Percentiles rank a stretch among this genome's conserved stretches.
Conservation (phyloP, 2,888 invertebrate species). For the Ochropacha duplaris region DNA sequence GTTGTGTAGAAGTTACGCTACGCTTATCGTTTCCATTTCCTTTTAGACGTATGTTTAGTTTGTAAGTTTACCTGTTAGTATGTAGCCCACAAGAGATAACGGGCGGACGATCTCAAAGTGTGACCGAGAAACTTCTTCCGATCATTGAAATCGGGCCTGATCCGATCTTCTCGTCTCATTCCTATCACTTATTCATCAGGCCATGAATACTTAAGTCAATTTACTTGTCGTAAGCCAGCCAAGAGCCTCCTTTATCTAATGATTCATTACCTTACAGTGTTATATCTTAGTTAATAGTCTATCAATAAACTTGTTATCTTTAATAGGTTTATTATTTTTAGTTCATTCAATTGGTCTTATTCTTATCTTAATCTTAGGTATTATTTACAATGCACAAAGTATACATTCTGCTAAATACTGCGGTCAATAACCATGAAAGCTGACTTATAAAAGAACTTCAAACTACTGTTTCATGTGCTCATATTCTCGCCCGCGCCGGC, state of each 20-base stretch:
- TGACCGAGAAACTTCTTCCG: slow-evolving; percentile 53
- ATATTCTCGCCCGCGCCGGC: neutral
- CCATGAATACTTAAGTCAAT: slow-evolving; percentile 76
- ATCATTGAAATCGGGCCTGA: slow-evolving; percentile 66
- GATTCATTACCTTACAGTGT: slow-evolving; percentile 48
- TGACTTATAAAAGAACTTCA: neutral
- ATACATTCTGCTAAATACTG: neutral
- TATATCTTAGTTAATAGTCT: slow-evolving; percentile 32
- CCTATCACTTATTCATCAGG: slow-evolving; percentile 71
- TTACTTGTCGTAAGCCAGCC: slow-evolving; percentile 56
- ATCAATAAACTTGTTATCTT: slow-evolving; percentile 18
- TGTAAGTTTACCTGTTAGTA: neutral
- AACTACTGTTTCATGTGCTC: neutral
- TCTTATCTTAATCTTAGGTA: too few relatives aligned
- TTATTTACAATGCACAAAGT: too few relatives aligned
- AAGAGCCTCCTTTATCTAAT: slow-evolving; percentile 55
- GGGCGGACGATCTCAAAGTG: slow-evolving; percentile 24
- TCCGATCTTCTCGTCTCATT: slow-evolving; percentile 60
- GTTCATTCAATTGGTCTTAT: too few relatives aligned
- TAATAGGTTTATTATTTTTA: too few relatives aligned
- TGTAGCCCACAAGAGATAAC: slow-evolving; percentile 15
- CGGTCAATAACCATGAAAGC: neutral
- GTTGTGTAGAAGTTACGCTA: slow-evolving; percentile 22
- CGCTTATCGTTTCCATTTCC: slow-evolving; percentile 24
- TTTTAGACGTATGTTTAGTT: slow-evolving; percentile 7